Conservation (phyloP, 2,797 vertebrate species). For the Falco cherrug region DNA sequence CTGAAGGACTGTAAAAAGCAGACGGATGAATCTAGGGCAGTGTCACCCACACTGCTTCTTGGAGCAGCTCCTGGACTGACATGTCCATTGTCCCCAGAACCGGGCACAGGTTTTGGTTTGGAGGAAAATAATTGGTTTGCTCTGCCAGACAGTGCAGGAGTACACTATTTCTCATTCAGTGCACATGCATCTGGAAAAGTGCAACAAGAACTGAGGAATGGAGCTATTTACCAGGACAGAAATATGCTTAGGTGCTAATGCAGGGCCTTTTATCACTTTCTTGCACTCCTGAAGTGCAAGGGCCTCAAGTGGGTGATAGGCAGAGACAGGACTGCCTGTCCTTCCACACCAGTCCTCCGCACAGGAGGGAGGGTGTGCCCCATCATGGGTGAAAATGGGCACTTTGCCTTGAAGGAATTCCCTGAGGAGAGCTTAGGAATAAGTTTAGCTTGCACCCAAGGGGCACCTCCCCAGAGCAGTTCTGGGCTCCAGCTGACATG, state of each 20-base stretch:
- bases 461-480: not conserved
- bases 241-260: fast-evolving
- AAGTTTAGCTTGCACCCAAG: not conserved
- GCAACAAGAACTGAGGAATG: not conserved
- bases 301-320: not conserved
- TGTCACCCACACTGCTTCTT: not conserved
- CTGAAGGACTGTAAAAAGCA: not conserved
- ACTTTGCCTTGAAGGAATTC: not conserved
- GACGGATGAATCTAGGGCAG: not conserved
- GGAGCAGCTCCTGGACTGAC: not conserved
- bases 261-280: not conserved
- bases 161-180: not conserved
- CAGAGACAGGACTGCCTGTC: not conserved
- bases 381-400: not conserved
- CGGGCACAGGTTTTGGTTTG: not conserved
- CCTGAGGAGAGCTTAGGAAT: not conserved
- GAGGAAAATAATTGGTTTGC: not conserved
- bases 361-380: not conserved
- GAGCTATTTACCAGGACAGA: not conserved
- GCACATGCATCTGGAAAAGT: not conserved
- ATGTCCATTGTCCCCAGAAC: not conserved
- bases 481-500: not conserved
- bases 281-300: not conserved
- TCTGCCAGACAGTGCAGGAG: not conserved
- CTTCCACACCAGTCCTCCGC: not conserved